Percentiles rank a stretch among this genome's conserved stretches.
Evolutionary conservation across 2,888 invertebrate species (phyloP).

Genomic region (Crepidodera aurea): DNA sequence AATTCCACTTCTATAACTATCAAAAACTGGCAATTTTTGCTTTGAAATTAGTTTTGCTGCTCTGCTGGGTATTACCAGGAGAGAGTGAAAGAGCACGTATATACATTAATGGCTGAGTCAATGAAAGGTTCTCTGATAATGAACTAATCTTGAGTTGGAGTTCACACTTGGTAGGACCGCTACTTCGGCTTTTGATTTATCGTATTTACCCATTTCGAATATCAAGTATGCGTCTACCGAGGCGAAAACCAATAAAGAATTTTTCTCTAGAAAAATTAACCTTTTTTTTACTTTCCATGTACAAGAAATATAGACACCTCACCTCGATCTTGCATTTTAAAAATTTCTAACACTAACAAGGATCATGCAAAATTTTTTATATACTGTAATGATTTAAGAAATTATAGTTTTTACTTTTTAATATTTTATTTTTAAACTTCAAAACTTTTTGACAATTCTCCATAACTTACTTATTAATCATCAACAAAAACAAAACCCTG

Average conservation of each 20-base stretch:
- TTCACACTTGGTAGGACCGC: constrained; percentile 14
- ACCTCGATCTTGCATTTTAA: too few relatives aligned
- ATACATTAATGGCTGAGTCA: constrained; percentile 26
- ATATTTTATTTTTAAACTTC: too few relatives aligned
- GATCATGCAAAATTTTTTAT: too few relatives aligned
- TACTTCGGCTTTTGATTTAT: constrained; percentile 10
- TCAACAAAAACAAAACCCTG: too few relatives aligned
- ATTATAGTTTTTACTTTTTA: too few relatives aligned
- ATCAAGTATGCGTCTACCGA: not conserved
- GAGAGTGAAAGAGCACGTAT: constrained; percentile 26
- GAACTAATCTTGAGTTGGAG: constrained; percentile 20
- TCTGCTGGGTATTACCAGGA: constrained; percentile 29
- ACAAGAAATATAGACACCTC: too few relatives aligned
- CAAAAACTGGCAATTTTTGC: constrained; percentile 34
- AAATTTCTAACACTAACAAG: too few relatives aligned
- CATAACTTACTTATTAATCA: too few relatives aligned
- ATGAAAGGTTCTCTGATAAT: constrained; percentile 25
- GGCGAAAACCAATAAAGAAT: not conserved
- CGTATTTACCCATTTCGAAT: constrained; percentile 12
- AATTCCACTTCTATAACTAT: constrained; percentile 40
- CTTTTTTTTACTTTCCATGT: too few relatives aligned
- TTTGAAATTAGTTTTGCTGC: constrained; percentile 33
- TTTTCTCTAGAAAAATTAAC: too few relatives aligned
- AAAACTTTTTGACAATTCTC: too few relatives aligned
- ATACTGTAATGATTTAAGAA: too few relatives aligned